phyloP scores from a whole-genome alignment of 2,113 vertebrate genomes.

The Bujurquina vittata region DNA sequence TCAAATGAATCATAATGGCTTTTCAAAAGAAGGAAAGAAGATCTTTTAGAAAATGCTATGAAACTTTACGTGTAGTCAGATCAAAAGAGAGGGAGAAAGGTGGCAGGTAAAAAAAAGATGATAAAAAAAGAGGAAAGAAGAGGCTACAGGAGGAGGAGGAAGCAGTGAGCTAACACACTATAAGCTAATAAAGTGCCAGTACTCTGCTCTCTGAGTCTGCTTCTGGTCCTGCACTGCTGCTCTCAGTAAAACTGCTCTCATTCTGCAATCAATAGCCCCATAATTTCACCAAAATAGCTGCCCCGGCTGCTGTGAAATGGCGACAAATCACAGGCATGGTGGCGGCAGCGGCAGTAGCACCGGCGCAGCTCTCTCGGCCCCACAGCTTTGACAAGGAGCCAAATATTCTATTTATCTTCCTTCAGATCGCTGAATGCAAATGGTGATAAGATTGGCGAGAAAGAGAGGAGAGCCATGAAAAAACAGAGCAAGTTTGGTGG shows the following conservation, averaged over 20 bases:
- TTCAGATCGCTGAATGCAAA: conserved; percentile 54
- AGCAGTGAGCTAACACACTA: conserved; percentile 43
- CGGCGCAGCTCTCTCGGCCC: conserved; percentile 6
- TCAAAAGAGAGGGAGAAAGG: not conserved
- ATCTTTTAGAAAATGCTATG: conserved; percentile 41
- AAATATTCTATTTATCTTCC: conserved; percentile 56
- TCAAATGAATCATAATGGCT: conserved; percentile 60
- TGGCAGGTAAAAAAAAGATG: not conserved
- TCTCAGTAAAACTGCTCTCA: conserved; percentile 84
- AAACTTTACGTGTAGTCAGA: conserved; percentile 9
- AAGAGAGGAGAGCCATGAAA: conserved; percentile 15
- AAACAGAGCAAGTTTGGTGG: not conserved
- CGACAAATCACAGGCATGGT: conserved; percentile 77
- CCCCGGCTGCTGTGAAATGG: conserved; percentile 81
- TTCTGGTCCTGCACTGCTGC: conserved; percentile 73
- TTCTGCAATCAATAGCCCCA: conserved; percentile 87
- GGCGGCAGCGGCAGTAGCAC: not conserved
- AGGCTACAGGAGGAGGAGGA: conserved; percentile 2
- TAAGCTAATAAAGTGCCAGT: conserved; percentile 75
- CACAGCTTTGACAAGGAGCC: conserved; percentile 41
- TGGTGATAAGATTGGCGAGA: conserved; percentile 50
- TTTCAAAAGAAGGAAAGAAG: conserved; percentile 46
- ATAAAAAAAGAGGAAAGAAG: not conserved
- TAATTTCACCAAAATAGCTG: conserved; percentile 88
- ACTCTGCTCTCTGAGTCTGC: conserved; percentile 57